A percentile compares a stretch with the other conserved stretches of the same genome.
Conservation (phyloP, 2,888 invertebrate genomes). For the Chaitophorus viminalis region DNA sequence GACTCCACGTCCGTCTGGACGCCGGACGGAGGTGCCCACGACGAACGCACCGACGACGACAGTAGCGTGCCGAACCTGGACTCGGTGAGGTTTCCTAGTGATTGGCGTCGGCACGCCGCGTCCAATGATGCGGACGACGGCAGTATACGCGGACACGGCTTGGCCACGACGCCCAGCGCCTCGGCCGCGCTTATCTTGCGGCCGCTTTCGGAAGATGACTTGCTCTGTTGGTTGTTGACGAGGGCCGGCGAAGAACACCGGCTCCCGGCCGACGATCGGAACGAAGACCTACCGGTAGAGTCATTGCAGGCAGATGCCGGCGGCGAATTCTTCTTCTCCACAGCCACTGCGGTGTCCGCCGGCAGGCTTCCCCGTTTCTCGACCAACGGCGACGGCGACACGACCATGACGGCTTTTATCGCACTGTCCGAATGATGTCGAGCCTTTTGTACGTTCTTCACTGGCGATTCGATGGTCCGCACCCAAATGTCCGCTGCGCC, state of each 20-base stretch:
- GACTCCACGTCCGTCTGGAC: conserved; percentile 64
- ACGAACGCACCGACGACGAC: conserved; percentile 64
- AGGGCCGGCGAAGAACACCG: conserved; percentile 47
- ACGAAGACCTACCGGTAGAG: neutral
- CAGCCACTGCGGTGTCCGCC: neutral
- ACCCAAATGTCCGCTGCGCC: conserved; percentile 66
- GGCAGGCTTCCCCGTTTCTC: conserved; percentile 53
- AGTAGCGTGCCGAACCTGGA: conserved; percentile 64
- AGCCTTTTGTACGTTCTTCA: conserved; percentile 60
- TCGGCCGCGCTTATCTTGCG: conserved; percentile 65
- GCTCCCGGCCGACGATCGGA: conserved; percentile 1
- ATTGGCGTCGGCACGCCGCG: conserved; percentile 65
- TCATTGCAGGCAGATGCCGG: conserved; percentile 16
- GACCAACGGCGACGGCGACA: neutral
- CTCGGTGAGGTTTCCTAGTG: conserved; percentile 65
- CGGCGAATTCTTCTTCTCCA: conserved; percentile 32
- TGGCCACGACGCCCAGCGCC: conserved; percentile 65
- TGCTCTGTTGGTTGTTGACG: conserved; percentile 9
- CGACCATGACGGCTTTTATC: conserved; percentile 5
- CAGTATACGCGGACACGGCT: conserved; percentile 64
- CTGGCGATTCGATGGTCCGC: conserved; percentile 65
- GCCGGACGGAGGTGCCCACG: conserved; percentile 64
- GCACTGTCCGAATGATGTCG: conserved; percentile 54
- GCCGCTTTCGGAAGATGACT: neutral
- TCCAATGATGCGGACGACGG: conserved; percentile 61